These are phyloP conservation scores for Falco naumanni DNA, from an alignment of 2,797 vertebrate species.

Conservation along the genomic window DNA sequence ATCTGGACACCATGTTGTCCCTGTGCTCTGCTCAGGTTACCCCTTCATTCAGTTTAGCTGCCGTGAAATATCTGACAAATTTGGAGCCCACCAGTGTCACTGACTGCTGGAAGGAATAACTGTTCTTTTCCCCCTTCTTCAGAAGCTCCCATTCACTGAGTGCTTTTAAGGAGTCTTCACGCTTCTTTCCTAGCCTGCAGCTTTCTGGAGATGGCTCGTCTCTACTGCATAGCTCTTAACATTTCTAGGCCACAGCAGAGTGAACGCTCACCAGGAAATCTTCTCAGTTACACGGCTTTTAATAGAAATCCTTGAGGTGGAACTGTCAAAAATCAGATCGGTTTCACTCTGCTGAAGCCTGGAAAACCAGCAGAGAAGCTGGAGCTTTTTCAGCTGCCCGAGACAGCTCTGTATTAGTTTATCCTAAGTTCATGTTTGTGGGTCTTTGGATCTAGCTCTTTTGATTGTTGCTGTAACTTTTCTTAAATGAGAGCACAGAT, in stretches of 20 bases:
- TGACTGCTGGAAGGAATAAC: conserved; percentile 8
- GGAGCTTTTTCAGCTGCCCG: conserved; percentile 5
- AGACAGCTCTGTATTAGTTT: conserved; percentile 38
- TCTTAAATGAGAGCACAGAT: not conserved
- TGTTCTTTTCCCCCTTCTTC: not conserved
- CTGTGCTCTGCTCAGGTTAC: not conserved
- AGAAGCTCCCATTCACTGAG: not conserved
- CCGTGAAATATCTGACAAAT: not conserved
- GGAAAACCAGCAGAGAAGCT: conserved; percentile 51
- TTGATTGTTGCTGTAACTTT: conserved; percentile 16
- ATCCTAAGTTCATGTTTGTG: conserved; percentile 23
- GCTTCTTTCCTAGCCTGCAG: conserved; percentile 64
- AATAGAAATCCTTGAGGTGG: conserved; percentile 71
- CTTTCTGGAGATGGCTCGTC: conserved; percentile 53
- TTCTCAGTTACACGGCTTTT: conserved; percentile 64
- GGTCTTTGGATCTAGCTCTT: conserved; percentile 19
- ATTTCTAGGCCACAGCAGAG: conserved; percentile 61
- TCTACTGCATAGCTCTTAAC: conserved; percentile 40
- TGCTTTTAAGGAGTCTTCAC: conserved; percentile 32
- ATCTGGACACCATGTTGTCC: not conserved
- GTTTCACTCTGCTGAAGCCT: conserved; percentile 63
- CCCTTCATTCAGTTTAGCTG: not conserved
- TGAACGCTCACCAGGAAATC: conserved; percentile 66
- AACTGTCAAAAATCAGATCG: conserved; percentile 68
- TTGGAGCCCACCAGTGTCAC: not conserved